Percentiles rank a stretch among this genome's conserved stretches.
These are phyloP conservation scores for Campylomormyrus numenius DNA, from an alignment of 2,113 vertebrate genomes.

Conservation along the genomic window DNA sequence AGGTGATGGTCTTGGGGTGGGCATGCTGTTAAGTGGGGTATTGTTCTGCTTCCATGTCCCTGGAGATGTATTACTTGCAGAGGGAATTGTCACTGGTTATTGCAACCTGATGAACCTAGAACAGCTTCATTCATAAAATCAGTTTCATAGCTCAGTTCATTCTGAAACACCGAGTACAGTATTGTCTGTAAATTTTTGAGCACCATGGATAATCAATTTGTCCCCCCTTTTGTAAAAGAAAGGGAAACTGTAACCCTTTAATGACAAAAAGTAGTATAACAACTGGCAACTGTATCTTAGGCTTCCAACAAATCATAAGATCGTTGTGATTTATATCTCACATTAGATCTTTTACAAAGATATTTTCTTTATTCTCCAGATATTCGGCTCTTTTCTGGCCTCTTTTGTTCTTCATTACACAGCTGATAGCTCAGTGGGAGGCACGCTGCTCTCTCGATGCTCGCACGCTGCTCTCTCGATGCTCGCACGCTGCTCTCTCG, in stretches of 20 bases:
- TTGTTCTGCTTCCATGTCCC: neutral
- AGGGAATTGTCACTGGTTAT: neutral
- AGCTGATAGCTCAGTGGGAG: neutral
- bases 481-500: too few relatives aligned
- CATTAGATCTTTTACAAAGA: neutral
- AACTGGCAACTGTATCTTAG: neutral
- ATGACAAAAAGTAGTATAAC: neutral
- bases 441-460: neutral
- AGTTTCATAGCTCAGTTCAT: neutral
- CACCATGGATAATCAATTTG: neutral
- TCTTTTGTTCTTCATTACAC: neutral
- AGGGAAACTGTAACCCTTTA: neutral
- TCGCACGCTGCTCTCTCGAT: too few relatives aligned
- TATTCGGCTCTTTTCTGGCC: neutral
- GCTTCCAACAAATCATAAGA: neutral
- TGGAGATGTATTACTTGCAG: neutral
- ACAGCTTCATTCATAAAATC: neutral
- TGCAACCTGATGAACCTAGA: neutral
- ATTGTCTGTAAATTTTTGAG: neutral
- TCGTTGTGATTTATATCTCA: neutral
- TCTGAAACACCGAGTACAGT: neutral
- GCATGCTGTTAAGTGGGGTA: neutral
- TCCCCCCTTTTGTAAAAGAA: neutral
- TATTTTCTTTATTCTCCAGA: neutral
- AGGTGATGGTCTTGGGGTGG: neutral